phyloP scores from a whole-genome alignment of 2,113 vertebrate species.

The Clarias gariepinus region DNA sequence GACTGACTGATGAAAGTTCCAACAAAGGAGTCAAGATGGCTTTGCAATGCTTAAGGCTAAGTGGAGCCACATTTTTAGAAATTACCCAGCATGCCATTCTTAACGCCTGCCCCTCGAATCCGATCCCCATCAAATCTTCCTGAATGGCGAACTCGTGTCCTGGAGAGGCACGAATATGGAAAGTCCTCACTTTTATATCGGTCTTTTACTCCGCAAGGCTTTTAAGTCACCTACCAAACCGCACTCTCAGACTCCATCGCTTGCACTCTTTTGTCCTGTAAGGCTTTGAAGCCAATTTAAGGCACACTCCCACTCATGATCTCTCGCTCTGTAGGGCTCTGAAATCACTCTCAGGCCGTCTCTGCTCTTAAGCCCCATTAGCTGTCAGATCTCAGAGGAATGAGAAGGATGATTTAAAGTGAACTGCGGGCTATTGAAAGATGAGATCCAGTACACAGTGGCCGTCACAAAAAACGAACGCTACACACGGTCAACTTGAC shows the following conservation, averaged over 20 bases:
- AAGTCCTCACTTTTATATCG: conserved; percentile 1
- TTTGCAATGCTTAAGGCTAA: conserved; percentile 33
- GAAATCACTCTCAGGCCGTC: not conserved
- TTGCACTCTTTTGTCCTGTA: conserved; percentile 3
- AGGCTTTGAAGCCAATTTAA: conserved; percentile 7
- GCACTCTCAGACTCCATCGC: not conserved
- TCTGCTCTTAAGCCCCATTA: conserved; percentile 23
- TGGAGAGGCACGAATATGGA: not conserved
- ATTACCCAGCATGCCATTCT: conserved; percentile 24
- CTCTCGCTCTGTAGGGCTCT: not conserved
- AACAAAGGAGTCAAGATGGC: conserved; percentile 48
- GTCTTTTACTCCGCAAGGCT: not conserved
- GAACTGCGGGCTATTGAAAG: not conserved
- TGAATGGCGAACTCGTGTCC: not conserved
- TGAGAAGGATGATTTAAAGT: not conserved
- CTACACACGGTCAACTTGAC: not conserved
- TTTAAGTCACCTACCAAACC: conserved; percentile 24
- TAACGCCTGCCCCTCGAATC: conserved; percentile 5
- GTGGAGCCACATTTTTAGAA: conserved; percentile 28
- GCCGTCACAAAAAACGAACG: not conserved
- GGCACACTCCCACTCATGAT: not conserved
- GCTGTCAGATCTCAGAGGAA: not conserved
- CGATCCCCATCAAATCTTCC: not conserved
- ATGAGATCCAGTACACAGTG: not conserved
- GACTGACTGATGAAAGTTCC: conserved; percentile 53